A percentile compares a stretch with the other conserved stretches of the same genome.
phyloP scores from a whole-genome alignment of 2,113 vertebrate species.

The Tragelaphus buxtoni region DNA sequence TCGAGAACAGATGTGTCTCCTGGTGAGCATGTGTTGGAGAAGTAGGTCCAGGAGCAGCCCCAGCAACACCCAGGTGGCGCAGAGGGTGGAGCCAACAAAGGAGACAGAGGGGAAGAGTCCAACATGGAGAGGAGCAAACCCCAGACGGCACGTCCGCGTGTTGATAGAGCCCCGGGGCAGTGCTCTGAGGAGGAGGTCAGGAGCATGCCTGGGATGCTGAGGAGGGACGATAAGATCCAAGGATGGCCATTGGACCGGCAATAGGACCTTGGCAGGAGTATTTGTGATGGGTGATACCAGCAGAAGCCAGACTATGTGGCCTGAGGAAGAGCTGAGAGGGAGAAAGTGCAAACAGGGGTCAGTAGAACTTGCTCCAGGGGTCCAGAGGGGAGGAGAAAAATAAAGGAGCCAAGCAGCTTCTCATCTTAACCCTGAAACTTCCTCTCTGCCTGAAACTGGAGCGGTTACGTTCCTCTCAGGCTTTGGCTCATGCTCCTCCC shows the following conservation, averaged over 20 bases:
- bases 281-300: neutral
- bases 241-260: neutral
- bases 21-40: neutral
- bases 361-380: neutral
- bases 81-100: too few species aligned
- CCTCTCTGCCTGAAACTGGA: neutral
- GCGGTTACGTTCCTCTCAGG: rapidly evolving
- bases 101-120: neutral
- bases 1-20: neutral
- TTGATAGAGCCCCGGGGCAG: neutral
- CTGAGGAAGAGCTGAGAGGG: neutral
- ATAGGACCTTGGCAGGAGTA: neutral
- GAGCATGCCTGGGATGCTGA: neutral
- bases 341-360: neutral
- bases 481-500: neutral
- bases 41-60: too few species aligned
- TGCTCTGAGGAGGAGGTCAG: neutral
- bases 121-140: neutral
- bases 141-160: rapidly evolving
- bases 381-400: neutral
- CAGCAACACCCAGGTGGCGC: neutral
- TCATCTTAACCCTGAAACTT: neutral
- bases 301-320: neutral
- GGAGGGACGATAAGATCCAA: neutral
- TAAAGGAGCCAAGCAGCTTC: neutral